Evolutionary conservation across 2,888 invertebrate species (phyloP).

Genomic region (Hetaerina titia): DNA sequence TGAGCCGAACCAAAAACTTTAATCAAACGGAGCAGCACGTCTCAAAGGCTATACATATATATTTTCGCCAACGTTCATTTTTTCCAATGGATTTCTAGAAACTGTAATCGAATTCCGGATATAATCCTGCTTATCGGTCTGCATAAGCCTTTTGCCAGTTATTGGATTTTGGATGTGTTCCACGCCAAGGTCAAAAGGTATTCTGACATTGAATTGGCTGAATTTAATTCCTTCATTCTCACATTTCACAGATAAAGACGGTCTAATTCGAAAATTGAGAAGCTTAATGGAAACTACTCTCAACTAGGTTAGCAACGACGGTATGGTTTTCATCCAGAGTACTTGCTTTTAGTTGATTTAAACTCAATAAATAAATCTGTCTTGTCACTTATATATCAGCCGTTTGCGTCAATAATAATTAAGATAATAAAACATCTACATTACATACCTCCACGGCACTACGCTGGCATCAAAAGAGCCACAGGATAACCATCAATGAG

Average conservation of each 20-base stretch:
- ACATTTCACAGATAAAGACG: neutral
- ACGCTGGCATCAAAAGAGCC: too few relatives aligned
- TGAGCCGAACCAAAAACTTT: neutral
- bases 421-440: too few relatives aligned
- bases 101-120: neutral
- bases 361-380: too few relatives aligned
- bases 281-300: neutral
- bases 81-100: neutral
- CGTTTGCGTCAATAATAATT: too few relatives aligned
- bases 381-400: too few relatives aligned
- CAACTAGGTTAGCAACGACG: neutral
- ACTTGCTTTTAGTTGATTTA: too few relatives aligned
- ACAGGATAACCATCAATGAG: too few relatives aligned
- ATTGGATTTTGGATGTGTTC: neutral
- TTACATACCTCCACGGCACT: too few relatives aligned
- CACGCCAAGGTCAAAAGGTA: neutral
- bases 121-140: slow-evolving; percentile 4
- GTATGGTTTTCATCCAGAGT: neutral
- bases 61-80: neutral
- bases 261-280: neutral
- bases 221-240: neutral
- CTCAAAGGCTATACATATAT: neutral
- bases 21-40: neutral
- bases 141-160: neutral
- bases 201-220: neutral